Base-by-base conservation (phyloP, 1,140 invertebrate genomes). In the Bombyx mandarina region DNA sequence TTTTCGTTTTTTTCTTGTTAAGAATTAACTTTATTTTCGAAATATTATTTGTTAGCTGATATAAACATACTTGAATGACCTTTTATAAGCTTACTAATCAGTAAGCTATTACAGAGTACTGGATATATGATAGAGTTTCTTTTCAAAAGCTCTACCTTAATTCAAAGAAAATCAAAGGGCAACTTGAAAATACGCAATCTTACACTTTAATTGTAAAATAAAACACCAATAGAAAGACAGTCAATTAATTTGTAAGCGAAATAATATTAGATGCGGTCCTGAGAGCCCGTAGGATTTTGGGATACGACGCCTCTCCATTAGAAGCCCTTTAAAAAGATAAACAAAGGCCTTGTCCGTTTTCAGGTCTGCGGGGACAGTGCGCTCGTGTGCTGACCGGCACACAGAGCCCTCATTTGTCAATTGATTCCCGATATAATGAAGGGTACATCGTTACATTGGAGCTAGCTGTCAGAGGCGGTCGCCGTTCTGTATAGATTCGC, bases 361-460 rank as follows among this genome's bases (percentile, higher is more conserved):
- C 45, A 42, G 45, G 47, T 42, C 7, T 9, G 45, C 12, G 8
- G 45, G 43, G 10, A n/a, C 45, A 42, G 54, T 22, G 45, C 8
- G 50, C 48, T 52, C 48, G 56, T 45, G 54, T 35, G 58, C 12
- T 22, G 55, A 43, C 52, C 54, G 54, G 44, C 43, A 58, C 46
- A 58, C 52, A 53, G 62, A 66, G 64, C 70, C 63, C 66, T 71
- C 75, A 84, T 86, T 84, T 82, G 79, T 73, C 82, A 81, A 86
- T 84, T 84, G 82, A 86, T 82, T 82, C 77, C 75, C 77, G 75
- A 82, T 86, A 85, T 82, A 85, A 85, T 83, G 79, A 83, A 82
- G 76, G 75, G 77, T 83, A 84, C 77, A 77, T 73, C 66, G 79
- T 79, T 79, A 86, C 78, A 79, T 69, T 63, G 71, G 69, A 72